These are phyloP conservation scores for Mystacornis crossleyi DNA, from an alignment of 2,113 vertebrate genomes.

Conservation along the genomic window DNA sequence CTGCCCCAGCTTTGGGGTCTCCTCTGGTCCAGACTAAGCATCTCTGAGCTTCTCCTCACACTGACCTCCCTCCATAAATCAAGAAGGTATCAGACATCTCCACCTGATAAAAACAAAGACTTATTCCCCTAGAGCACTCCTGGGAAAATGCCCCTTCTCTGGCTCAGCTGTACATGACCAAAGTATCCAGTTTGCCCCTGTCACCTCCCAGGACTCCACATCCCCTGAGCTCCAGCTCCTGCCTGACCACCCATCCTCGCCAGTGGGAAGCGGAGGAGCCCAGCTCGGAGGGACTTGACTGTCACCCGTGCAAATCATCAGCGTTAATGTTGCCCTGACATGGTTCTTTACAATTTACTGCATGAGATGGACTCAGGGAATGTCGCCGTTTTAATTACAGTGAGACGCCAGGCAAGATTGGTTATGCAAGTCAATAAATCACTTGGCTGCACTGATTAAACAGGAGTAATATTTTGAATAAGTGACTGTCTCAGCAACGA, in stretches of 20 bases:
- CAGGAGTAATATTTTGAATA: constrained; percentile 65
- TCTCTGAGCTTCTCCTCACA: neutral
- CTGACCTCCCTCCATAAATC: neutral
- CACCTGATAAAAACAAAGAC: neutral
- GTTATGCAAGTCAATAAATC: constrained; percentile 68
- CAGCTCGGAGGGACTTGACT: accelerated
- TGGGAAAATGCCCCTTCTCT: neutral
- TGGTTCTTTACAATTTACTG: neutral
- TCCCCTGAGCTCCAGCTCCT: neutral
- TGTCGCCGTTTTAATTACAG: constrained; percentile 54
- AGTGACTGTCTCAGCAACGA: constrained; percentile 57
- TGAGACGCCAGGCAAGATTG: neutral
- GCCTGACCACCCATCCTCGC: accelerated
- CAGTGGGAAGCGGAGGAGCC: neutral
- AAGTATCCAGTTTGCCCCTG: neutral
- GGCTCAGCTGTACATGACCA: accelerated
- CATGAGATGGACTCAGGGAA: neutral
- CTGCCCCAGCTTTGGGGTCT: neutral
- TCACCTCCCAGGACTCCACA: neutral
- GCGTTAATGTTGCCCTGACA: neutral
- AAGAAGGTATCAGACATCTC: accelerated
- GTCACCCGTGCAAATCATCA: neutral
- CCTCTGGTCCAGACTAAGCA: neutral
- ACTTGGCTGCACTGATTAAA: constrained; percentile 60
- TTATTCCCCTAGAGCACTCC: neutral